These are phyloP conservation scores for Thalassophryne amazonica DNA, from an alignment of 2,797 vertebrate species.

Conservation along the genomic window DNA sequence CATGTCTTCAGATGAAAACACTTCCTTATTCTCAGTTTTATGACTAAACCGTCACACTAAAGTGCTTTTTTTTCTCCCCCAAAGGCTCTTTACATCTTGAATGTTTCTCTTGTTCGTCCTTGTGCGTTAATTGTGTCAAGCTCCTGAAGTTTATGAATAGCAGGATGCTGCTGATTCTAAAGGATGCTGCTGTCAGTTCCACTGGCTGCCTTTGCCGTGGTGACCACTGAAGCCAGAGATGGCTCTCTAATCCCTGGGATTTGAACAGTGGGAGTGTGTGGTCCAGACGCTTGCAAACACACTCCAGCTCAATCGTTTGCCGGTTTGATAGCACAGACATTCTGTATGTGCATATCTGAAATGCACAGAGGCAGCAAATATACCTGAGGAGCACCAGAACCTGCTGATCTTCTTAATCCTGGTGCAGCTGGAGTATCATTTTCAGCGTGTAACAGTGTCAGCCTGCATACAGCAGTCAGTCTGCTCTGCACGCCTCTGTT, in stretches of 20 bases:
- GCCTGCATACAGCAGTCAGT: constrained; percentile 26
- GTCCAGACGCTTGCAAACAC: constrained; percentile 36
- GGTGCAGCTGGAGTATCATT: constrained; percentile 14
- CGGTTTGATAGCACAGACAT: neutral
- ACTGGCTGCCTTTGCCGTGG: constrained; percentile 68
- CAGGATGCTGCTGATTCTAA: constrained; percentile 40
- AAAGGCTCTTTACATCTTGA: too few relatives aligned
- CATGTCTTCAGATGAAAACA: too few relatives aligned
- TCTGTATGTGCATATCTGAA: neutral
- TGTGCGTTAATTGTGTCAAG: constrained; percentile 33
- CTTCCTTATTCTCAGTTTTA: too few relatives aligned
- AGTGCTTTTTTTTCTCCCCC: too few relatives aligned
- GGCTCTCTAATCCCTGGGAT: constrained; percentile 62
- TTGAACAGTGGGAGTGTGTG: constrained; percentile 39
- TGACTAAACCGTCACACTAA: too few relatives aligned
- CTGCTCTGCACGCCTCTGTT: constrained; percentile 1
- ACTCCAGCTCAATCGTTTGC: constrained; percentile 1
- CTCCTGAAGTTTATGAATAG: constrained; percentile 39
- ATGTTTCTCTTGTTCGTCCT: too few relatives aligned
- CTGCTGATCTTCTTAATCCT: neutral
- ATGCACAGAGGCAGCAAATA: neutral
- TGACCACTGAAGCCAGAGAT: constrained; percentile 69
- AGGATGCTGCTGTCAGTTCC: constrained; percentile 44
- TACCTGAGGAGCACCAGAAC: too few relatives aligned
- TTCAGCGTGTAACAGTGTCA: constrained; percentile 24